Evolutionary conservation across 2,113 vertebrate species (phyloP).

Genomic region (Salvator merianae): DNA sequence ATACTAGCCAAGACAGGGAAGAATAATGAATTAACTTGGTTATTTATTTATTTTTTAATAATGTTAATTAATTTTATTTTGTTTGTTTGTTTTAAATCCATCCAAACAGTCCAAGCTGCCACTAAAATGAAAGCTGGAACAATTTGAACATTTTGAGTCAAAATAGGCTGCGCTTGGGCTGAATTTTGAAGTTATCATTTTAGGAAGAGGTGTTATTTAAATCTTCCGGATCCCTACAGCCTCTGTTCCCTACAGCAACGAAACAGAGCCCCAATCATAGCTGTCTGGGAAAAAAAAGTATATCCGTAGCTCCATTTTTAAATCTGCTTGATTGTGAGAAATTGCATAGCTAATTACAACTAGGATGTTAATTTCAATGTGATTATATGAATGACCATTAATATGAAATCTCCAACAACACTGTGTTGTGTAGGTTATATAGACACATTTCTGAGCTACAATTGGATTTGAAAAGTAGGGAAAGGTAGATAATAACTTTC

Average conservation of each 20-base stretch:
- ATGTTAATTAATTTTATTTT: no score
- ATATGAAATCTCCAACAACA: not conserved
- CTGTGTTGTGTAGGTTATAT: not conserved
- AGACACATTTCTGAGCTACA: not conserved
- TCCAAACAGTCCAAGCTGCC: no score
- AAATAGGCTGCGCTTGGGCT: no score
- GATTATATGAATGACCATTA: not conserved
- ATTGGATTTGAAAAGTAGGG: not conserved
- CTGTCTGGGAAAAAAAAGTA: not conserved
- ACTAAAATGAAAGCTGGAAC: no score
- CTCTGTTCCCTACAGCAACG: not conserved
- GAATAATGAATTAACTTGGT: no score
- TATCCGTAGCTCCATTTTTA: not conserved
- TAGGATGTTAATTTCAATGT: not conserved
- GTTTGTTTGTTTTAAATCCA: no score
- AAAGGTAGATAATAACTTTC: not conserved
- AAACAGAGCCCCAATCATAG: not conserved
- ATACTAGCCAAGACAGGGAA: no score
- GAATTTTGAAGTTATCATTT: no score
- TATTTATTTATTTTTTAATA: no score
- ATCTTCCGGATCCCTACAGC: no score
- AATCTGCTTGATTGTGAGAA: not conserved
- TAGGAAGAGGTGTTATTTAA: no score
- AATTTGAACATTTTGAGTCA: no score
- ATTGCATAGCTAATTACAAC: not conserved